Evolutionary conservation across 1,140 invertebrate species (phyloP).

Genomic region (Drosophila triauraria): DNA sequence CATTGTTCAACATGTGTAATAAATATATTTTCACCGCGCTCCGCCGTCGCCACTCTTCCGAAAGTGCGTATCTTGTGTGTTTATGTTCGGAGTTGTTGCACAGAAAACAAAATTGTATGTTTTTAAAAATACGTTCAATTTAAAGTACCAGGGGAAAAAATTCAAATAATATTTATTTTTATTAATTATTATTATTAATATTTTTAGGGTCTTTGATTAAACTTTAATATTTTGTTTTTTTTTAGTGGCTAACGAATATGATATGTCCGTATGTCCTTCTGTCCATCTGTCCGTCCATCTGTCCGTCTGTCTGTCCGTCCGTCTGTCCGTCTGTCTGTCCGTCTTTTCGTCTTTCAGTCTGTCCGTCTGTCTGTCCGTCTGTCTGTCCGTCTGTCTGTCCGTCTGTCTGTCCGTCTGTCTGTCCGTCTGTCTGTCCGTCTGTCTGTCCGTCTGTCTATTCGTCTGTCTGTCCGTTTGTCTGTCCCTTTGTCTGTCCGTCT

Average conservation of each 20-base stretch:
- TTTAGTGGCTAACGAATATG: too few relatives aligned
- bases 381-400: neutral
- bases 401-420: neutral
- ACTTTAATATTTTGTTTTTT: too few relatives aligned
- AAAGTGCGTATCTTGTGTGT: slow-evolving; percentile 18
- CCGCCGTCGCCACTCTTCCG: neutral
- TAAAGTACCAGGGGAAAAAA: too few relatives aligned
- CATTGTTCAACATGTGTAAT: slow-evolving; percentile 82
- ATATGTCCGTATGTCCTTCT: too few relatives aligned
- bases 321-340: too few relatives aligned
- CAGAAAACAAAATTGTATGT: neutral
- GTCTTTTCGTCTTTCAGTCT: too few relatives aligned
- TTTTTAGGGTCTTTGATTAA: too few relatives aligned
- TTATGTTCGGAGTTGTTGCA: slow-evolving; percentile 9
- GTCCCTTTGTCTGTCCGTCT: too few relatives aligned
- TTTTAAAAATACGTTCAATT: neutral
- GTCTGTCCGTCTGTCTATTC: neutral
- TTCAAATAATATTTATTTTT: neutral
- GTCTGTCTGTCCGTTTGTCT: neutral
- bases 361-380: too few relatives aligned
- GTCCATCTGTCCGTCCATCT: neutral
- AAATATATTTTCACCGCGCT: slow-evolving; percentile 68
- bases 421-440: neutral
- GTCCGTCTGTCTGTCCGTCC: neutral
- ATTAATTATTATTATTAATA: too few relatives aligned